Evolutionary conservation across 53 echinoderm and acorn worm genomes (phyloP).

Genomic region (Paracentrotus lividus): DNA sequence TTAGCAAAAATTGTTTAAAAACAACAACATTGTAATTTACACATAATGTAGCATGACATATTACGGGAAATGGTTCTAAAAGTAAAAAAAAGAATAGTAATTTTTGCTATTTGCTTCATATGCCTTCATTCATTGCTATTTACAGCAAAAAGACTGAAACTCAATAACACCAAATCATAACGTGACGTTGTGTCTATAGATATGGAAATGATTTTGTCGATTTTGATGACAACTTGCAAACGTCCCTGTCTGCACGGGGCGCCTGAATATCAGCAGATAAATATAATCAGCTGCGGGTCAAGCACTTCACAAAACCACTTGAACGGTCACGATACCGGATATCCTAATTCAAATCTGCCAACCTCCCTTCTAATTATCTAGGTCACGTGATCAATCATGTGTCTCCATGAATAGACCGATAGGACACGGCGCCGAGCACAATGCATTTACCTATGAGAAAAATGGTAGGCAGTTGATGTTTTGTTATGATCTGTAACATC

Average conservation of each 20-base stretch:
- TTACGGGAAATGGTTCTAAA: background rate
- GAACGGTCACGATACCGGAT: conserved; percentile 17
- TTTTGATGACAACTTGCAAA: background rate
- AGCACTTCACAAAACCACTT: conserved; percentile 9
- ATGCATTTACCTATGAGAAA: too few species aligned
- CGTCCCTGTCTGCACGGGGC: background rate
- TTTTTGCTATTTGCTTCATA: background rate
- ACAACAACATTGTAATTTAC: too few species aligned
- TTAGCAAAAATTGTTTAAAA: too few species aligned
- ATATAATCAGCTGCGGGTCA: background rate
- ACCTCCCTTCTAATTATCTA: background rate
- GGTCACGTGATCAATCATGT: background rate
- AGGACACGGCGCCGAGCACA: background rate
- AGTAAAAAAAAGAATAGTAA: background rate
- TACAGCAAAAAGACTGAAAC: background rate
- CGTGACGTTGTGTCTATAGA: background rate
- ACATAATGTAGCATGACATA: too few species aligned
- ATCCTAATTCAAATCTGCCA: background rate
- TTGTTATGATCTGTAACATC: too few species aligned
- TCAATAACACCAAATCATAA: background rate
- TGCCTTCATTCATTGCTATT: background rate
- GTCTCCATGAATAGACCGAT: background rate
- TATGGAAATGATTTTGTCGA: conserved; percentile 7
- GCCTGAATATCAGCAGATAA: background rate
- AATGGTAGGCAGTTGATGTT: too few species aligned